Percentiles rank a stretch among this genome's conserved stretches.
Conservation (phyloP, 2,113 vertebrate genomes). For the Periophthalmus modestus region DNA sequence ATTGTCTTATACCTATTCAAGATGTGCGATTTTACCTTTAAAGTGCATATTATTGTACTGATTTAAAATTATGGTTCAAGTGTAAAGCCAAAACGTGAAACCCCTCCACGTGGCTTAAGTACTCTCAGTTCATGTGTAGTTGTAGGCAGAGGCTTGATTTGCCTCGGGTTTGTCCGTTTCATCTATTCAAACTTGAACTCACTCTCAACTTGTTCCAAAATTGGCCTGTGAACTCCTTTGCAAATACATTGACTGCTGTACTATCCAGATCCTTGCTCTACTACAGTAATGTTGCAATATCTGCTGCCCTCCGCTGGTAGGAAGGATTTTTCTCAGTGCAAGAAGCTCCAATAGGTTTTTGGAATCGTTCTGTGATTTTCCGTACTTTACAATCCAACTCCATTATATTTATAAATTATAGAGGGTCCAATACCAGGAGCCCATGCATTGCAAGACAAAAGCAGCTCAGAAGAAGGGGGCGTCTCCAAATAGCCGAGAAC, state of each 20-base stretch:
- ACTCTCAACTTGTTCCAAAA: not conserved
- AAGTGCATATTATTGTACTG: not conserved
- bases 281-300: slow-evolving; percentile 2
- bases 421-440: not conserved
- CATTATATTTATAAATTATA: not conserved
- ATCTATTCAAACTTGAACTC: too few relatives aligned
- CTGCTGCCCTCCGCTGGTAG: slow-evolving; percentile 55
- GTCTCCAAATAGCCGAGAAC: slow-evolving; percentile 36
- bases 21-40: not conserved
- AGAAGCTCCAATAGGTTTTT: not conserved
- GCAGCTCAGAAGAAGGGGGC: slow-evolving; percentile 61
- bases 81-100: too few relatives aligned
- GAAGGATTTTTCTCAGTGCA: not conserved
- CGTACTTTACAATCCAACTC: not conserved
- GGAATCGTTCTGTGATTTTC: not conserved
- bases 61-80: too few relatives aligned
- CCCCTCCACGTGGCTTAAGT: too few relatives aligned
- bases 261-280: too few relatives aligned
- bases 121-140: too few relatives aligned
- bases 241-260: not conserved
- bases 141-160: too few relatives aligned
- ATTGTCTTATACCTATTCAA: not conserved
- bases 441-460: slow-evolving; percentile 43
- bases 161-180: too few relatives aligned
- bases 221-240: not conserved